Conservation (phyloP, 1,140 invertebrate genomes). For the Drosophila lini region DNA sequence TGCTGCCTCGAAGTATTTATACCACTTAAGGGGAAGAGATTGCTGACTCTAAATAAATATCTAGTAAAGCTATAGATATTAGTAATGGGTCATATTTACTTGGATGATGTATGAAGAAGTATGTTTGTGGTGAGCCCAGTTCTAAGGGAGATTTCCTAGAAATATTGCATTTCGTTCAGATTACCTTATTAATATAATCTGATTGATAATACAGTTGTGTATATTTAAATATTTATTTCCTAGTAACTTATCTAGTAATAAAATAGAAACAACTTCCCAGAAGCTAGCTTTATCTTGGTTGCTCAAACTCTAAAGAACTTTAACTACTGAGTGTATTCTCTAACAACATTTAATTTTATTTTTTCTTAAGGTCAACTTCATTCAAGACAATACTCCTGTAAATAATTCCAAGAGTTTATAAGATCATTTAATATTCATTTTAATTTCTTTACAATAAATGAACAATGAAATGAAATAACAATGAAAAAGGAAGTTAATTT, state of each 20-base stretch:
- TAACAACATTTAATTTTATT: not conserved
- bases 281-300: not conserved
- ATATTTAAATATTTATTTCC: not conserved
- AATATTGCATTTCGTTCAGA: not conserved
- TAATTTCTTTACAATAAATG: too few species aligned
- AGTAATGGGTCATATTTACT: not conserved
- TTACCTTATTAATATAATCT: not conserved
- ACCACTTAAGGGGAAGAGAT: not conserved
- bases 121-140: not conserved
- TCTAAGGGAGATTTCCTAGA: not conserved
- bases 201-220: not conserved
- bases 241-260: not conserved
- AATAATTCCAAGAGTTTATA: too few species aligned
- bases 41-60: not conserved
- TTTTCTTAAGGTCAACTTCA: too few species aligned
- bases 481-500: not conserved
- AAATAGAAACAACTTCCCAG: not conserved
- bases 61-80: not conserved
- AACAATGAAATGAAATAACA: too few species aligned
- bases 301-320: not conserved
- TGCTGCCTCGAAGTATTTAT: constrained; percentile 3
- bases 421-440: too few species aligned
- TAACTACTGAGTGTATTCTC: too few species aligned
- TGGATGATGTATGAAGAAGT: not conserved
- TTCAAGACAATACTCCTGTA: too few species aligned